Percentiles rank a stretch among this genome's conserved stretches.
phyloP scores from a whole-genome alignment of 2,113 vertebrate genomes.

The Ramphastos sulfuratus region DNA sequence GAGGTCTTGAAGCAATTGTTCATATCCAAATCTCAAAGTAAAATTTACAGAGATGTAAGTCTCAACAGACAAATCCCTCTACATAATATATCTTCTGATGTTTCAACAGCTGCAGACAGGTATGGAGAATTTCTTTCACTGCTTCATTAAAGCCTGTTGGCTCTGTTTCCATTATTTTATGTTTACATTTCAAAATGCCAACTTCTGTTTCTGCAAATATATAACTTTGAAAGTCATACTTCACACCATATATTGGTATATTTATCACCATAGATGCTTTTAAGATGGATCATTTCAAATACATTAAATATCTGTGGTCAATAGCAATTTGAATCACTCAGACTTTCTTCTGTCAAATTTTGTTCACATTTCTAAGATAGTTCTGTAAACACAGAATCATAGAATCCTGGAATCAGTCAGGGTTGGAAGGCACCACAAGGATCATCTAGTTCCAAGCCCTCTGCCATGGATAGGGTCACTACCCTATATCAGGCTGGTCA shows the following conservation, averaged over 20 bases:
- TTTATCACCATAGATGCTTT: not conserved
- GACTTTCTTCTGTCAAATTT: not conserved
- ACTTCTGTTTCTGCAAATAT: not conserved
- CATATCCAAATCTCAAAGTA: not conserved
- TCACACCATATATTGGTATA: not conserved
- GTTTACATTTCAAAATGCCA: conserved; percentile 1
- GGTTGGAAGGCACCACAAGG: too few relatives aligned
- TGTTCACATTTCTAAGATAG: not conserved
- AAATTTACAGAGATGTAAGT: not conserved
- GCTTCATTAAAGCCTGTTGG: not conserved
- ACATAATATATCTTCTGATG: not conserved
- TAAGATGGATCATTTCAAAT: not conserved
- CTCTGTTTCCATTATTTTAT: not conserved
- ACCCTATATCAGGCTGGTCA: too few relatives aligned
- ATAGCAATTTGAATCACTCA: not conserved
- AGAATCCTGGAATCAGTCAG: too few relatives aligned
- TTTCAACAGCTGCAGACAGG: not conserved
- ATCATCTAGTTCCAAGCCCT: too few relatives aligned
- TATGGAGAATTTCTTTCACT: not conserved
- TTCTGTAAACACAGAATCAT: not conserved
- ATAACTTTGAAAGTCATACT: not conserved
- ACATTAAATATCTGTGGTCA: not conserved
- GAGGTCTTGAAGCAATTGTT: not conserved
- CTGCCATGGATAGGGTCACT: too few relatives aligned
- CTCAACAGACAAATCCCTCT: not conserved